Base-by-base conservation (phyloP, 2,113 vertebrate genomes). In the Crotalus tigris region DNA sequence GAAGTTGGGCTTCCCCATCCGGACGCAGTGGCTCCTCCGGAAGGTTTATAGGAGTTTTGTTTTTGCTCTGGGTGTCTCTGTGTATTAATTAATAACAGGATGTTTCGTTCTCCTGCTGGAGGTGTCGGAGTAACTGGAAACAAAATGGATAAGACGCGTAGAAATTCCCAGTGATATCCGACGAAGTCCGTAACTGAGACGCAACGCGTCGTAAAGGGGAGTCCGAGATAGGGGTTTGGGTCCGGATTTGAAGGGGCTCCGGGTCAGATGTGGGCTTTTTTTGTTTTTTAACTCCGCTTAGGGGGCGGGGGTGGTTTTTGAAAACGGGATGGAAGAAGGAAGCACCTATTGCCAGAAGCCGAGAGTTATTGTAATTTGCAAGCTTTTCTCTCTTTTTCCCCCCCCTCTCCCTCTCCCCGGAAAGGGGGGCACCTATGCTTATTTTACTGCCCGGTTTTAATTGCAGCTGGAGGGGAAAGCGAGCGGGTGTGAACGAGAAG, bases 71-170 rank as follows among this genome's bases (percentile, higher is more conserved):
- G 53, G n/a, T 49, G 44, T 53, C 24, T 6, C 49, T 4, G 53
- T 49, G 33, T 64, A 17, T 59, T 39, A 88, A 88, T 49, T 29
- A 87, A 87, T 61, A 92, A 33, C 57, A 87, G 91, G 8, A 33
- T 87, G 12, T 39, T 61, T 12, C 23, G n/a, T 58, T n/a, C 55
- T 92, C 15, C 2, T 88, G 26, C 17, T 90, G 54, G 54, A 44
- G 54, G 55, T 59, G 91, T 53, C 10, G 9, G 55, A 59, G 69
- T 33, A 55, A 49, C 44, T 89, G 19, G 88, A 7, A 89, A 58
- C 88, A 92, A 92, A 90, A 92, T 90, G 88, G 92, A 85, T 58
- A 87, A 64, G 85, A 55, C 12, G 8, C 13, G 33, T 49, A 39
- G 61, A 44, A 23, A 92, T 81, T 58, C 54, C 64, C 53, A 15